Evolutionary conservation across 2,113 vertebrate species (phyloP), one percentile per base, ranked within the genome.

Genomic region (Salvelinus sp.): DNA sequence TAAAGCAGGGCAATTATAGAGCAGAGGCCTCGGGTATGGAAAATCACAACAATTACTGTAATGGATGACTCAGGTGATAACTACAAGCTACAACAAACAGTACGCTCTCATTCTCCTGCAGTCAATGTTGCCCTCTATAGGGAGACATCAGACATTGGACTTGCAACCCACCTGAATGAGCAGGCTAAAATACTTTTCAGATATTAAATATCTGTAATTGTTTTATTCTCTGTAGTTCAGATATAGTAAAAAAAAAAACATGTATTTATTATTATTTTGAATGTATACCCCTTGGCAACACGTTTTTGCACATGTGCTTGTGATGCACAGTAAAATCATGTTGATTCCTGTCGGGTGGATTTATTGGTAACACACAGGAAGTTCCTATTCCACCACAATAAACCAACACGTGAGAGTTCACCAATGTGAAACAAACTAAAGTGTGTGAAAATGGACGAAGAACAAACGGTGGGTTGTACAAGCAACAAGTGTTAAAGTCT

Each of bases 401-500:
- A 23, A 70, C n/a, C 16, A 13, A 6, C 27, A 25, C 1, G 6
- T 33, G 25, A n/a, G 22, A 27, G 30, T 10, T 66, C 28, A 4
- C 6, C n/a, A 18, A 30, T 9, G 1, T 54, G 3, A 54, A 54
- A 54, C 48, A 50, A 18, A 18, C 16, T 44, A 2, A 2, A 18
- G 12, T 47, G 7, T 4, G 18, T 4, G 20, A 33, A 28, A 62
- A 88, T 88, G 86, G 83, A 88, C 48, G 83, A 83, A 27, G 68
- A 85, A 1, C 28, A 75, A 27, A 81, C 79, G 18, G 86, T 88
- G 25, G 6, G n/a, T 13, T 47, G 50, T 54, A 44, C 9, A 44
- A 44, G 9, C 18, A 1, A 44, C 2, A 44, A 44, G 9, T 54
- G 3, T 54, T 54, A 54, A 16, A 54, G 3, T 54, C 13, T 13